These are phyloP conservation scores for Megaceryle torquata DNA, from an alignment of 2,113 vertebrate species.

Conservation along the genomic window DNA sequence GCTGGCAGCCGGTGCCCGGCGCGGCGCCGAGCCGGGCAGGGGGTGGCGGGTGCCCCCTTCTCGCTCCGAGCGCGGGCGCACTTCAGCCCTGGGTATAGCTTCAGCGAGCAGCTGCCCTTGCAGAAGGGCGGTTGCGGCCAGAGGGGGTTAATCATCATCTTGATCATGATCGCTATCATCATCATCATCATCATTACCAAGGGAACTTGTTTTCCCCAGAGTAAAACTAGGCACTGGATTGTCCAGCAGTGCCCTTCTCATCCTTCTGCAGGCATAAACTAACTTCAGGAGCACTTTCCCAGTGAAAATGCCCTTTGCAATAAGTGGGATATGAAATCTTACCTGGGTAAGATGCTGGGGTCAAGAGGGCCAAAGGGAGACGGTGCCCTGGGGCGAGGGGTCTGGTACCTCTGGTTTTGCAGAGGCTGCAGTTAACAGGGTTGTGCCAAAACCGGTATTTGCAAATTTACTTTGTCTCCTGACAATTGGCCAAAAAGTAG, in stretches of 20 bases:
- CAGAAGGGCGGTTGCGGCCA: background rate
- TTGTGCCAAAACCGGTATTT: fast-evolving
- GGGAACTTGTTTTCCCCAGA: background rate
- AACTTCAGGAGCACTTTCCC: background rate
- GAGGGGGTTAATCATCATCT: background rate
- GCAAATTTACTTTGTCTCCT: background rate
- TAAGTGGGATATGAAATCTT: background rate
- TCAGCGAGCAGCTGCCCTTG: background rate
- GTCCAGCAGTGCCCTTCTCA: background rate
- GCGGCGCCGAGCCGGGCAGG: background rate
- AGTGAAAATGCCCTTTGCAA: fast-evolving
- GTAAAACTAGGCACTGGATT: fast-evolving
- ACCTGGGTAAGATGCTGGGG: background rate
- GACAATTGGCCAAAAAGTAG: fast-evolving
- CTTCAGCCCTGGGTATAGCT: background rate
- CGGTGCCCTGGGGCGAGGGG: background rate
- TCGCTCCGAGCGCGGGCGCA: background rate
- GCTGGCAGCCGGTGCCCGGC: background rate
- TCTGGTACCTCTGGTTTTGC: background rate
- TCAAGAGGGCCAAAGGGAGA: background rate
- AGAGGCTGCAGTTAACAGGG: background rate
- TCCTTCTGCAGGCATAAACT: background rate
- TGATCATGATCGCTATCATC: background rate
- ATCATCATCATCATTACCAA: too few relatives aligned
- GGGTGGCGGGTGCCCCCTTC: background rate